Base-by-base conservation (phyloP, 64 coral and sea anemone species). In the Montipora cactus region DNA sequence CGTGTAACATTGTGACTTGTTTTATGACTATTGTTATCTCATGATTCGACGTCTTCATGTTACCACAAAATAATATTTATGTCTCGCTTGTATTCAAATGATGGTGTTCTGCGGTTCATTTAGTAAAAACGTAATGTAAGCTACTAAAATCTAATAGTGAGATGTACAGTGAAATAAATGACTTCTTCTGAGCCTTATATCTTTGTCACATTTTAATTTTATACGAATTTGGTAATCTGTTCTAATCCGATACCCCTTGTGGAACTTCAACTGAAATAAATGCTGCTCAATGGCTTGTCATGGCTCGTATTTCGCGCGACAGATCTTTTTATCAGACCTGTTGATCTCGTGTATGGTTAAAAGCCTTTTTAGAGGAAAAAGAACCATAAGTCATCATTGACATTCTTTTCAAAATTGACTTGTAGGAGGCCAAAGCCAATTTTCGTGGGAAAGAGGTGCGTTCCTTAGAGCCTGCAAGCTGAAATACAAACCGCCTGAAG, bases 81-180 rank as follows among this genome's bases (percentile, higher is more conserved):
- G 81, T 84, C 81, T 84, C 12, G 58, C 59, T 68, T 67, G 62
- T 84, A 84, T 84, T 67, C 81, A 84, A 84, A 84, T 67, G 61
- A 16, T 64, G 14, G 9, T 64, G 14, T 64, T 15, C 13, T 64
- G 61, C 9, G 61, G 9, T 64, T 64, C 53, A 8, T 64, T 64
- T 64, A 64, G 61, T 64, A 12, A 14, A 64, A 11, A 12, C 9
- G 14, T 16, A 12, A 64, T 64, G 61, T 12, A 14, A 37, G 37
- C 37, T 37, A 37, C 37, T 37, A 37, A 37, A 37, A 37, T 37
- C 37, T 37, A 37, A 15, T 16, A 64, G 4, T 64, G 11, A 4
- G 9, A 4, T 12, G 9, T 64, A 14, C 61, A 64, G 61, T 64
- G 1, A 64, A 64, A 15, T 14, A 64, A 64, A 64, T 14, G 9